phyloP scores from a whole-genome alignment of 2,888 invertebrate genomes.

The Lasioglossum malachurum region DNA sequence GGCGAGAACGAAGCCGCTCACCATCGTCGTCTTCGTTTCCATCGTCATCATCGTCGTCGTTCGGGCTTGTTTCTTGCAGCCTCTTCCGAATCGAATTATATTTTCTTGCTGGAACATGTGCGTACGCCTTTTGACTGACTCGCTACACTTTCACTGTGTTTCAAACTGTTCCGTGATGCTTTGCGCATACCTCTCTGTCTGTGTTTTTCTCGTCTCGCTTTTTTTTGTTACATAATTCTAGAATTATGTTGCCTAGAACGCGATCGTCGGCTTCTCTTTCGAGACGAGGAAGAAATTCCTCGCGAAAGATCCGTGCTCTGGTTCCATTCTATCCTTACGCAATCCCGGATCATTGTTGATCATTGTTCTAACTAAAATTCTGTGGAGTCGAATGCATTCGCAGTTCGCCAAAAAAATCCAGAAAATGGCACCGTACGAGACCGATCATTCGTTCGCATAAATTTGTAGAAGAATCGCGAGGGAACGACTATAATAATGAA shows the following conservation, averaged over 20 bases:
- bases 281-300: conserved; percentile 14
- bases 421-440: neutral
- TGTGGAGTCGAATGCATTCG: too few species aligned
- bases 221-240: conserved; percentile 27
- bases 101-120: conserved; percentile 28
- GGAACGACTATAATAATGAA: neutral
- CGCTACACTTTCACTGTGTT: conserved; percentile 38
- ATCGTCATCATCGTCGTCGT: conserved; percentile 8
- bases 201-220: neutral
- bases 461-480: neutral
- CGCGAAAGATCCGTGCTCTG: neutral
- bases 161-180: conserved; percentile 20
- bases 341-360: neutral
- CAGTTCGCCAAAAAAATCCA: too few species aligned
- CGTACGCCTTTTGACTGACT: neutral
- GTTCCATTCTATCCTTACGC: neutral
- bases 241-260: conserved; percentile 3
- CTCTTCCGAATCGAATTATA: conserved; percentile 44
- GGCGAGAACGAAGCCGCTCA: neutral
- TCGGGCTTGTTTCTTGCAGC: conserved; percentile 6
- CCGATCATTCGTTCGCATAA: neutral
- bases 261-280: neutral
- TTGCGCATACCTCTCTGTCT: neutral
- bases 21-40: neutral
- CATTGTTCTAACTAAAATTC: too few species aligned